Base-by-base conservation (phyloP, 2,888 invertebrate genomes). In the Ferdinandea cuprea region DNA sequence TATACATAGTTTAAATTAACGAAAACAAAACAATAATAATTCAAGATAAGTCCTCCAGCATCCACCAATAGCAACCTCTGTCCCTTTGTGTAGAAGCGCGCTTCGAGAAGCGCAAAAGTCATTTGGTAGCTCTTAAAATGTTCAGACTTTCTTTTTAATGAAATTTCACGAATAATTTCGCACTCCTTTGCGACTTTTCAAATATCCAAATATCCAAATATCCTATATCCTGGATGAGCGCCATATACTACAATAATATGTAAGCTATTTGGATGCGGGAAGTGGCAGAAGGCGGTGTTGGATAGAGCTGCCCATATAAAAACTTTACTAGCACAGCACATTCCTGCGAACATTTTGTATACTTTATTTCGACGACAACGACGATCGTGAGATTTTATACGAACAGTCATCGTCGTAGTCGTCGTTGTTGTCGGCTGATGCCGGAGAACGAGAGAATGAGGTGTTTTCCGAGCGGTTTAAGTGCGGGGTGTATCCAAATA, bases 401-500 rank as follows among this genome's bases (percentile, higher is more conserved):
- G 30, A 21, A 59, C 32, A 3, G 48, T 4, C 21, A n/a, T n/a
- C n/a, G n/a, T n/a, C n/a, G n/a, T n/a, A n/a, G n/a, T n/a, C n/a
- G n/a, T n/a, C 25, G 25, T 25, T 5, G 25, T 25, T 5, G 5
- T 25, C 25, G 50, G 8, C 25, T 40, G n/a, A 13, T 19, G 59
- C 58, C 15, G 42, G 19, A 37, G 17, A 54, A 58, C 13, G 42
- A n/a, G 19, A 37, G 17, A 54, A 58, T 19, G 42, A n/a, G 19
- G 48, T 13, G 13, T 11, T 46, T 58, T 46, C 46, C 3, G n/a
- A 56, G 48, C 65, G 42, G 17, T 71, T 71, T 76, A 81, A 81
- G 80, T 81, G 76, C 76, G 65, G 80, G 80, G 80, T 65, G 76
- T 81, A 71, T 52, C 71, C 52, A 59, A 81, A 76, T 52, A 58